Evolutionary conservation across 2,113 vertebrate species (phyloP).

Genomic region (Cygnus atratus): DNA sequence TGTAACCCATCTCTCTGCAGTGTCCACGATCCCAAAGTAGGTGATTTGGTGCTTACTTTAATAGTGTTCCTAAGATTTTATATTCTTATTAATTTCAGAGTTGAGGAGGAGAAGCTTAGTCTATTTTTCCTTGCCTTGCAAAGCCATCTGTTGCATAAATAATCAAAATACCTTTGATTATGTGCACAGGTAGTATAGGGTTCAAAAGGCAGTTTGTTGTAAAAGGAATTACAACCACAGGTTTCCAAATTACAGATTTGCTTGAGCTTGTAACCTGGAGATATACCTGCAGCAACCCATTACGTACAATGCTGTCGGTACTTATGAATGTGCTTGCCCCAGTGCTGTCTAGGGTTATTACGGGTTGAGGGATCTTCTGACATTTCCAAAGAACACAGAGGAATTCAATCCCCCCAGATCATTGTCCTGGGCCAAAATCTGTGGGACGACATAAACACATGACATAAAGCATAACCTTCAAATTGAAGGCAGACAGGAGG

Average conservation of each 20-base stretch:
- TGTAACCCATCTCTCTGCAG: not conserved
- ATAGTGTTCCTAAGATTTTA: not conserved
- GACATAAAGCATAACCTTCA: not conserved
- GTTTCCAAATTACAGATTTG: not conserved
- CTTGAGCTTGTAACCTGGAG: not conserved
- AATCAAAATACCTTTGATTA: not conserved
- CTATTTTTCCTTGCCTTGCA: not conserved
- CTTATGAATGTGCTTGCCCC: not conserved
- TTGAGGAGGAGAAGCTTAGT: not conserved
- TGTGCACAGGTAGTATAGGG: not conserved
- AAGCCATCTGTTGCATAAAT: not conserved
- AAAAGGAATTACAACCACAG: not conserved
- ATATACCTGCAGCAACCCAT: not conserved
- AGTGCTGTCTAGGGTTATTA: accelerated
- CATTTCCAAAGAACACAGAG: not conserved
- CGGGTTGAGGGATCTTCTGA: accelerated
- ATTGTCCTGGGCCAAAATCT: not conserved
- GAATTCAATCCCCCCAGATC: not conserved
- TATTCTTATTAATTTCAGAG: not conserved
- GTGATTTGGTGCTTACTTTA: not conserved
- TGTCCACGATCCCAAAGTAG: not conserved
- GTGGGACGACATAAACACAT: accelerated
- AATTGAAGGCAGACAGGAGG: not conserved
- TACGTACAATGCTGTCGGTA: not conserved
- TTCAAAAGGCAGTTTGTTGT: not conserved